Evolutionary conservation across 2,113 vertebrate genomes (phyloP).

Genomic region (Apistogramma diplotaenia): DNA sequence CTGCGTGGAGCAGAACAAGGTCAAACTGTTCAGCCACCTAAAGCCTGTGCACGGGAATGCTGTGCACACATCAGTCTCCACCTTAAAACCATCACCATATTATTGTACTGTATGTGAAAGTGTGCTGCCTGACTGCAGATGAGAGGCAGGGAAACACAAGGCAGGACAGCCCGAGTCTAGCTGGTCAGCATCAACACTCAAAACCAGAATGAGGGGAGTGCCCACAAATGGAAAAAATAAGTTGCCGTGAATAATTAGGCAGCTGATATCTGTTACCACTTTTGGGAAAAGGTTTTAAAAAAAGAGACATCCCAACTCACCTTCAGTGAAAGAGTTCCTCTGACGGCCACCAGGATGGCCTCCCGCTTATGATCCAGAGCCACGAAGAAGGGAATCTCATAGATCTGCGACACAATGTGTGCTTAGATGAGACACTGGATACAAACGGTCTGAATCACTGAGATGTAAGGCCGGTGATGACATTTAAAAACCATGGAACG

Average conservation of each 20-base stretch:
- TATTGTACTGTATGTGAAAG: not conserved
- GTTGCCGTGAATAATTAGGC: not conserved
- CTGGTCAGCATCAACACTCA: not conserved
- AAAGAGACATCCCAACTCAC: conserved; percentile 62
- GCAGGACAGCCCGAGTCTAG: rapidly evolving
- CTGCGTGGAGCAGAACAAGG: too few relatives aligned
- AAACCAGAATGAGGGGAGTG: not conserved
- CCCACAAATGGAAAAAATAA: not conserved
- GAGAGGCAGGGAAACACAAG: not conserved
- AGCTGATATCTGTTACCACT: not conserved
- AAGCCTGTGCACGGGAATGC: rapidly evolving
- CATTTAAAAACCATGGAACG: rapidly evolving
- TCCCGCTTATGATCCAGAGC: conserved; percentile 94
- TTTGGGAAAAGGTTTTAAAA: not conserved
- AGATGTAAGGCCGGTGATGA: not conserved
- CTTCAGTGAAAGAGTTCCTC: conserved; percentile 94
- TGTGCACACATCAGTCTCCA: rapidly evolving
- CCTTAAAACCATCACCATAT: rapidly evolving
- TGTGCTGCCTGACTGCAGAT: not conserved
- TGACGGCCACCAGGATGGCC: conserved; percentile 88
- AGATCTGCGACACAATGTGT: conserved; percentile 79
- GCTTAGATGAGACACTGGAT: not conserved
- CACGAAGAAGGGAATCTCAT: conserved; percentile 95
- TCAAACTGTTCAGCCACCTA: not conserved
- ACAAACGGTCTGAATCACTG: too few relatives aligned